Percentiles rank a stretch among this genome's conserved stretches.
phyloP scores from a whole-genome alignment of 1,140 invertebrate species.

The Drosophila punjabiensis region DNA sequence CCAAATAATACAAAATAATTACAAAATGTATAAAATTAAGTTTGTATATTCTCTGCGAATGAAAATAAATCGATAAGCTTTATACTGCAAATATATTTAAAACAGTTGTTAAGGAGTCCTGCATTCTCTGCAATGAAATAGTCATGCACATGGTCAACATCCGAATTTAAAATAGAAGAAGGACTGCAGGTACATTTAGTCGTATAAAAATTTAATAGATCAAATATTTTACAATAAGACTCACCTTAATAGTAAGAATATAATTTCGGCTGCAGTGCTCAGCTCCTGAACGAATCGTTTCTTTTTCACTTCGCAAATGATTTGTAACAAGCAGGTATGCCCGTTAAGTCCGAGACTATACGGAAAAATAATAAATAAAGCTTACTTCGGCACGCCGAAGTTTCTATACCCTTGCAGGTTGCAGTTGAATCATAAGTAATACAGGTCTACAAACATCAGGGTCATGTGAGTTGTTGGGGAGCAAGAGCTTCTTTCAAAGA shows the following conservation, averaged over 20 bases:
- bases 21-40: no score
- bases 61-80: slow-evolving; percentile 14
- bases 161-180: slow-evolving; percentile 20
- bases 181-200: background rate
- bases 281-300: slow-evolving; percentile 7
- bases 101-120: background rate
- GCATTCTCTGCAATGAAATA: slow-evolving; percentile 13
- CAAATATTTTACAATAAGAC: background rate
- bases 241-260: slow-evolving; percentile 12
- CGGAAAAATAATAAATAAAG: no score
- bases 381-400: no score
- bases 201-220: no score
- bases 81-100: slow-evolving; percentile 13
- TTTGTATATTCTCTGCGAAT: background rate
- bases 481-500: no score
- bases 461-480: no score
- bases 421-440: no score
- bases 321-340: slow-evolving; percentile 12
- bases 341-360: slow-evolving; percentile 11
- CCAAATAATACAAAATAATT: no score
- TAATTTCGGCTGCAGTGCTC: slow-evolving; percentile 4
- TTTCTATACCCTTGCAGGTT: no score
- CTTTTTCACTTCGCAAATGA: slow-evolving; percentile 12
- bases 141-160: background rate
- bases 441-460: no score